Conservation (phyloP, 1,140 invertebrate species). For the Lepidostoma basale region DNA sequence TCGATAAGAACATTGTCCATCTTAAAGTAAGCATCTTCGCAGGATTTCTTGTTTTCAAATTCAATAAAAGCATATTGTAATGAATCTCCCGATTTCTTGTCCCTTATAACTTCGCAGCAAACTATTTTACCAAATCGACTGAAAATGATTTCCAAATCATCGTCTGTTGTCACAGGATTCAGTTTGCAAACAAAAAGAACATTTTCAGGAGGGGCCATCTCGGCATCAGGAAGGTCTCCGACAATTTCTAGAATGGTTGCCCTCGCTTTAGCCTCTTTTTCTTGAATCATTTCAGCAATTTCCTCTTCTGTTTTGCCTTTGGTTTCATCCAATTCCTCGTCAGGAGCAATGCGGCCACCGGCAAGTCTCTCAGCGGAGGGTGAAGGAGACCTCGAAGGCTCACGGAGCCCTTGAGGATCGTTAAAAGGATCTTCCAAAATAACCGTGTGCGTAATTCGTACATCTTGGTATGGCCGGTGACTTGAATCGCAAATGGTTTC, state of each 20-base stretch:
- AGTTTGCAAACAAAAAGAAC: constrained; percentile 99
- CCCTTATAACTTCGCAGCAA: constrained; percentile 96
- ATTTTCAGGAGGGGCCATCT: constrained; percentile 98
- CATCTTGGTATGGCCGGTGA: constrained; percentile 94
- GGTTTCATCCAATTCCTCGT: constrained; percentile 94
- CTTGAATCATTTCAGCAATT: constrained; percentile 85
- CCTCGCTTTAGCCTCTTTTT: constrained; percentile 93
- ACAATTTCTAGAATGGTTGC: constrained; percentile 99
- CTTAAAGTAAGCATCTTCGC: constrained; percentile 99
- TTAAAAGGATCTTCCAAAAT: constrained; percentile 96
- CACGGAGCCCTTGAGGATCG: constrained; percentile 78
- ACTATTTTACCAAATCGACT: constrained; percentile 94
- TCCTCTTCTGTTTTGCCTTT: constrained; percentile 83
- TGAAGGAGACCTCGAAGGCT: constrained; percentile 86
- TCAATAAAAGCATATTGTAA: constrained; percentile 99
- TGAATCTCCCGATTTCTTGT: constrained; percentile 91
- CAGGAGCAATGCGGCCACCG: constrained; percentile 89
- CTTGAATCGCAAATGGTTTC: constrained; percentile 91
- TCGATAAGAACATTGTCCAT: constrained; percentile 99
- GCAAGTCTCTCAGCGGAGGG: constrained; percentile 79
- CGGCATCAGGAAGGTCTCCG: constrained; percentile 95
- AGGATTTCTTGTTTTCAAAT: constrained; percentile 92
- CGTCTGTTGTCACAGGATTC: constrained; percentile 98
- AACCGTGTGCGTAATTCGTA: constrained; percentile 96
- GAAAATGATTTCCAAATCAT: constrained; percentile 98